Evolutionary conservation across 2,888 invertebrate species (phyloP).

Genomic region (Caenorhabditis sp.): DNA sequence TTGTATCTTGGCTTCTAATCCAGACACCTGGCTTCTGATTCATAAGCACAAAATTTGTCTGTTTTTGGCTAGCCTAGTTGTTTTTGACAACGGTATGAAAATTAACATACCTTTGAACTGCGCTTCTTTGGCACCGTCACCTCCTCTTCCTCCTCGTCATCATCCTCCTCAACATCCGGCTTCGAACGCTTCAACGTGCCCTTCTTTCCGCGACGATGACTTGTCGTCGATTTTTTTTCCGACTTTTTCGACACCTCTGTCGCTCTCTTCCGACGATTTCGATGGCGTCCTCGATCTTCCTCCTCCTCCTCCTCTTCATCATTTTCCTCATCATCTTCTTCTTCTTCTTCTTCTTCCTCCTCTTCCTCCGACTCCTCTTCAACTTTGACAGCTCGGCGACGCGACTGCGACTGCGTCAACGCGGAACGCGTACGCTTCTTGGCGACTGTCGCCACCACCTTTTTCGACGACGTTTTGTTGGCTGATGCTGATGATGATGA

Average conservation of each 20-base stretch:
- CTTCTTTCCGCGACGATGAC: not conserved
- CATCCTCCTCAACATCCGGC: not conserved
- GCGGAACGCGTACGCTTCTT: no score
- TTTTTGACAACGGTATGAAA: no score
- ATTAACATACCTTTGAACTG: not conserved
- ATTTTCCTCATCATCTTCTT: not conserved
- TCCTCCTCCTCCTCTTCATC: not conserved
- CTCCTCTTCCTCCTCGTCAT: not conserved
- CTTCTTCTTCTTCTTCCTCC: not conserved
- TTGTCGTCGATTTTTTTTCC: not conserved
- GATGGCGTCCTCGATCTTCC: not conserved
- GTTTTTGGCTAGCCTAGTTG: no score
- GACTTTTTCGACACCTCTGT: not conserved
- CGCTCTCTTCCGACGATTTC: not conserved
- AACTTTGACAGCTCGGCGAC: not conserved
- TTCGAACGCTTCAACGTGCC: not conserved
- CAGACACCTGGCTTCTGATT: no score
- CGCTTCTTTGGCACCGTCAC: not conserved
- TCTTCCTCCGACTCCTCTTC: not conserved
- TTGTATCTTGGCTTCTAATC: no score
- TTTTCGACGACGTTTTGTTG: no score
- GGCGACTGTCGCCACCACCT: no score
- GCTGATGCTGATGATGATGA: no score
- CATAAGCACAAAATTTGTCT: no score
- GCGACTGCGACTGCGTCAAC: not conserved